Evolutionary conservation across 2,113 vertebrate genomes (phyloP).

Genomic region (Ornithorhynchus anatinus): DNA sequence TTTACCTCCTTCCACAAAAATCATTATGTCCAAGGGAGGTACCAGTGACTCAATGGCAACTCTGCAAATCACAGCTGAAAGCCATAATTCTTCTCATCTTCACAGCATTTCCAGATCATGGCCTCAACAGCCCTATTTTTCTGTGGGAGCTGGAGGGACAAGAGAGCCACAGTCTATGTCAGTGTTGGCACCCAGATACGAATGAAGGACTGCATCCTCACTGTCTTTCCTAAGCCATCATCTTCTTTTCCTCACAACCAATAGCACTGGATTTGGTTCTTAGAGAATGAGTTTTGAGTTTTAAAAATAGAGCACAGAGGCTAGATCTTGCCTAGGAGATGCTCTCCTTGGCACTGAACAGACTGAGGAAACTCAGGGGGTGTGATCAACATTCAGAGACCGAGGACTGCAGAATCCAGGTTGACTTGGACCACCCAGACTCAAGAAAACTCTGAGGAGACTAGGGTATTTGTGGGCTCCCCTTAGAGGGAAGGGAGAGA

Average conservation of each 20-base stretch:
- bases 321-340: no score
- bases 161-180: neutral
- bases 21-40: neutral
- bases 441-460: no score
- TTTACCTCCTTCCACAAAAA: constrained; percentile 26
- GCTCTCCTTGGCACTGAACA: no score
- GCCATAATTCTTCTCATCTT: neutral
- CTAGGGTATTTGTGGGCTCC: no score
- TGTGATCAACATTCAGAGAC: no score
- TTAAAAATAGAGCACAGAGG: no score
- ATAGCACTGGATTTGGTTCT: constrained; percentile 15
- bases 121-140: neutral
- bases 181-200: neutral
- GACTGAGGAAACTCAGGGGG: no score
- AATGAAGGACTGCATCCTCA: neutral
- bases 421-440: no score
- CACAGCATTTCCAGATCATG: neutral
- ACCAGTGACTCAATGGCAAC: neutral
- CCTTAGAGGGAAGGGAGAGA: no score
- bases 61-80: neutral
- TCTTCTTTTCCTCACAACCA: constrained; percentile 11
- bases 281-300: constrained; percentile 19
- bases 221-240: neutral
- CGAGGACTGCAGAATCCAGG: no score
- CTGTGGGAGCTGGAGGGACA: neutral